phyloP scores from a whole-genome alignment of 2,113 vertebrate genomes.

The Thermophis baileyi region DNA sequence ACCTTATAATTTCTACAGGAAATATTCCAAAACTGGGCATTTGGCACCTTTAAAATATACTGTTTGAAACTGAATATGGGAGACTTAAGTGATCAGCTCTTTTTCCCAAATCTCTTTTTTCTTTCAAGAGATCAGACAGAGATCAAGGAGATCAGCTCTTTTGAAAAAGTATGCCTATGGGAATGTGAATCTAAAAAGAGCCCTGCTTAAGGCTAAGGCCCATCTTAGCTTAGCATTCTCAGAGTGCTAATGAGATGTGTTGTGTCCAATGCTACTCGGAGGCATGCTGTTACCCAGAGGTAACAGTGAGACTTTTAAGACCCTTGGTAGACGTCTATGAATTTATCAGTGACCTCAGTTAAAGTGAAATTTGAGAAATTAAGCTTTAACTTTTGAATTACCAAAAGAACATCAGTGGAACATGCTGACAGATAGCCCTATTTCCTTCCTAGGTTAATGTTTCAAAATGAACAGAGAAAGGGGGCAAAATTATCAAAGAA shows the following conservation, averaged over 20 bases:
- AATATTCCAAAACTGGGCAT: neutral
- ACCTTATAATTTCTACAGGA: neutral
- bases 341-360: neutral
- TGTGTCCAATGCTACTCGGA: neutral
- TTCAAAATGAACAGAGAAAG: neutral
- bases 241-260: neutral
- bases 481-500: neutral
- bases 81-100: neutral
- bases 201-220: neutral
- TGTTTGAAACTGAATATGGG: neutral
- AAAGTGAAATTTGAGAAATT: neutral
- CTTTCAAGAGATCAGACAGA: neutral
- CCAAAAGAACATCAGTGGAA: neutral
- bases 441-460: neutral
- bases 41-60: neutral
- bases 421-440: neutral
- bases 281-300: neutral
- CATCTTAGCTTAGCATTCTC: neutral
- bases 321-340: neutral
- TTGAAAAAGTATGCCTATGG: neutral
- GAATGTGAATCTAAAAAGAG: neutral
- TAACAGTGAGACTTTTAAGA: neutral
- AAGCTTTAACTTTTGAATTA: neutral
- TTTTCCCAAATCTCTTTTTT: neutral
- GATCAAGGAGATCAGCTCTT: neutral